Conservation (phyloP, 2,888 invertebrate genomes). For the Ecliptopera silaceata region DNA sequence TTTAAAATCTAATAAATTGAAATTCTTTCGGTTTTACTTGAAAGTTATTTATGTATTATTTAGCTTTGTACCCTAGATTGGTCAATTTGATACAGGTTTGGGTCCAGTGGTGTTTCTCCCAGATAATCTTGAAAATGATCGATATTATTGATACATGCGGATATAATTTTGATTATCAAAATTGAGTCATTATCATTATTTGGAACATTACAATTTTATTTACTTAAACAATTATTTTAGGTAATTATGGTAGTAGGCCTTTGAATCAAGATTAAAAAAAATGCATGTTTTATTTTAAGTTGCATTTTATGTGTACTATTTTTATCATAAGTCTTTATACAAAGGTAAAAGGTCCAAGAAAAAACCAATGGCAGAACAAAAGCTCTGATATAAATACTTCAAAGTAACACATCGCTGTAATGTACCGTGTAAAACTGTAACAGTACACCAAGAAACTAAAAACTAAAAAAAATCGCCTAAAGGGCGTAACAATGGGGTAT, state of each 20-base stretch:
- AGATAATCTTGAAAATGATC: slow-evolving; percentile 13
- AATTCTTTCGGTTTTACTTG: too few species aligned
- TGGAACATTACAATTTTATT: slow-evolving; percentile 31
- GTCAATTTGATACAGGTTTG: not conserved
- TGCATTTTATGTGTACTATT: too few species aligned
- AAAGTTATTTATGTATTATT: too few species aligned
- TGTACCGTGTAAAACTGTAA: slow-evolving; percentile 72
- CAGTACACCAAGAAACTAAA: slow-evolving; percentile 55
- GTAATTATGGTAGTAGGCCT: too few species aligned
- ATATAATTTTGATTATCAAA: slow-evolving; percentile 25
- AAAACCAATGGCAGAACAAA: not conserved
- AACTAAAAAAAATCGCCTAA: slow-evolving; percentile 44
- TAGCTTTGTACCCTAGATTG: too few species aligned
- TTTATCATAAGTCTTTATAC: too few species aligned
- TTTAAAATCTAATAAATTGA: too few species aligned
- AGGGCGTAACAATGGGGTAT: slow-evolving; percentile 78
- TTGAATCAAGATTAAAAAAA: too few species aligned
- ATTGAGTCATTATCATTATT: slow-evolving; percentile 24
- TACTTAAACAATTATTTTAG: not conserved
- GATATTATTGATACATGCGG: slow-evolving; percentile 21
- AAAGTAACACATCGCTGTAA: slow-evolving; percentile 44
- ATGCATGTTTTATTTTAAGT: too few species aligned
- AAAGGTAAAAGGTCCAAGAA: not conserved
- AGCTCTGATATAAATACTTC: not conserved
- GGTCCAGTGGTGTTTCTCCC: not conserved